Evolutionary conservation across 2,113 vertebrate species (phyloP).

Genomic region (Prietella phreatophila): DNA sequence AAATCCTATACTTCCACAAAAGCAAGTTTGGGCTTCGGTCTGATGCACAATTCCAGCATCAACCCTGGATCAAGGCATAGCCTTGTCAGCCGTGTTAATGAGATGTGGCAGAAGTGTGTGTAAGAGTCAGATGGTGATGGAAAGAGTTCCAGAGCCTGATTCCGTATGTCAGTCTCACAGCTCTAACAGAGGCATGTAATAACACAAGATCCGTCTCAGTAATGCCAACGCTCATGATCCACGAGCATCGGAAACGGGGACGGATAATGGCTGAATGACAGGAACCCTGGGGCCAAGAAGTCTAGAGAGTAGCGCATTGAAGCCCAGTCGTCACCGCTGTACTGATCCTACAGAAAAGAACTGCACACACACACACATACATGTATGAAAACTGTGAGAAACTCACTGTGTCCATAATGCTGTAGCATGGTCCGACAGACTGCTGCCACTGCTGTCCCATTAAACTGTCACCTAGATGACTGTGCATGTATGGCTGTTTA

Average conservation of each 20-base stretch:
- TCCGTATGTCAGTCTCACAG: constrained; percentile 23
- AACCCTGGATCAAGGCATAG: background rate
- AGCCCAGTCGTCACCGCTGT: constrained; percentile 4
- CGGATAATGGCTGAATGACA: background rate
- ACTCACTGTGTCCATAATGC: background rate
- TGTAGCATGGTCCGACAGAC: background rate
- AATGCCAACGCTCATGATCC: constrained; percentile 17
- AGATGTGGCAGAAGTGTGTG: constrained; percentile 1
- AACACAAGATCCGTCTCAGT: constrained; percentile 13
- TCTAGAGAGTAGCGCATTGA: background rate
- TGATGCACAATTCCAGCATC: background rate
- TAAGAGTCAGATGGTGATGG: constrained; percentile 9
- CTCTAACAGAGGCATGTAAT: constrained; percentile 6
- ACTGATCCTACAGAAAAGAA: constrained; percentile 13
- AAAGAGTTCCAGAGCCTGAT: constrained; percentile 15
- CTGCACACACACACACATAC: background rate
- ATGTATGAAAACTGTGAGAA: background rate
- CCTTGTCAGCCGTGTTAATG: constrained; percentile 24
- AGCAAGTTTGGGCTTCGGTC: background rate
- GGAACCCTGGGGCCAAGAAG: constrained; percentile 14
- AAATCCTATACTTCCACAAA: background rate
- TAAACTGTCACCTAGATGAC: constrained; percentile 15
- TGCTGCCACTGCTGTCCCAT: constrained; percentile 24
- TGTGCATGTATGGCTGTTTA: constrained; percentile 1
- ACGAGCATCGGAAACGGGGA: background rate